Conservation (phyloP, 2,888 invertebrate species). For the Eumerus sabulonum region DNA sequence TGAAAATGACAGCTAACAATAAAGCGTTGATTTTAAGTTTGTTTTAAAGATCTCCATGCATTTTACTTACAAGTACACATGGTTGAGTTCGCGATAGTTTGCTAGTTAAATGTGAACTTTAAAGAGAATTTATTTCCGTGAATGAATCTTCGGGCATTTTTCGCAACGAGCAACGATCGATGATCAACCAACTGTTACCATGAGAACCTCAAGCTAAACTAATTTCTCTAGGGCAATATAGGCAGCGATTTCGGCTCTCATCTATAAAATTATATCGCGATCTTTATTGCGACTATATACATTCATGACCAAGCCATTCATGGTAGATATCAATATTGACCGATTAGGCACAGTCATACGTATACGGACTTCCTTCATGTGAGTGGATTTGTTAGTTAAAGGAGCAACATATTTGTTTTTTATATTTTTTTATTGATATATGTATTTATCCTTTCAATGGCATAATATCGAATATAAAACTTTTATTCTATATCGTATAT, state of each 20-base stretch:
- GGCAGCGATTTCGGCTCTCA: constrained; percentile 77
- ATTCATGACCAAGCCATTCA: too few species aligned
- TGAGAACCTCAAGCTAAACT: constrained; percentile 21
- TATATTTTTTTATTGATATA: too few species aligned
- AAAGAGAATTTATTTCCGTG: too few species aligned
- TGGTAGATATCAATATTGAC: too few species aligned
- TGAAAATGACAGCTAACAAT: constrained; percentile 70
- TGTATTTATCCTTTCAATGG: too few species aligned
- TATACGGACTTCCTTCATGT: too few species aligned
- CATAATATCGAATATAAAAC: too few species aligned
- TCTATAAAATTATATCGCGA: constrained; percentile 36
- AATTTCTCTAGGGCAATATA: constrained; percentile 16
- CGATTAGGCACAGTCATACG: too few species aligned
- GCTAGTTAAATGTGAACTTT: not conserved
- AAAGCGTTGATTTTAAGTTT: not conserved
- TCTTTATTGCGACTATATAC: too few species aligned
- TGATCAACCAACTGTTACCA: constrained; percentile 21
- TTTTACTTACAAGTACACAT: not conserved
- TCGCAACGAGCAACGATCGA: not conserved
- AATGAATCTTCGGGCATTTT: constrained; percentile 36
- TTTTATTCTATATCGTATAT: too few species aligned
- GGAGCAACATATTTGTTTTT: too few species aligned
- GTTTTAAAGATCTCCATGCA: not conserved
- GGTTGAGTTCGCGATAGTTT: not conserved
- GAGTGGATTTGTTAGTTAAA: too few species aligned